Conservation (phyloP, 2,113 vertebrate species). For the Takifugu flavidus region DNA sequence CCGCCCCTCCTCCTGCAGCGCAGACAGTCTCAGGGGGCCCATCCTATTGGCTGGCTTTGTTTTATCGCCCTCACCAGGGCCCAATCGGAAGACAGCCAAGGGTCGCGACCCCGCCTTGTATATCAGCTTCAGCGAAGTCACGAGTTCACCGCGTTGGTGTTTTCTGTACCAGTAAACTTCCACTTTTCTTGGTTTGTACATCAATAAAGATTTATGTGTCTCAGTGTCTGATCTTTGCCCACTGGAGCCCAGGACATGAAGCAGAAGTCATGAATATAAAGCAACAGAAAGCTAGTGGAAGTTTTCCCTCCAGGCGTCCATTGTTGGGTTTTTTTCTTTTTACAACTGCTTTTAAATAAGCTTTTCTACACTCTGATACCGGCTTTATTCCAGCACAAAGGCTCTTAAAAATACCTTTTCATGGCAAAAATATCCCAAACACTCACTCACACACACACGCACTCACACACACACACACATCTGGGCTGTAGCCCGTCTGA, state of each 20-base stretch:
- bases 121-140: slow-evolving; percentile 21
- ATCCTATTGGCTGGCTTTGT: slow-evolving; percentile 74
- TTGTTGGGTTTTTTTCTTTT: neutral
- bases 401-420: slow-evolving; percentile 11
- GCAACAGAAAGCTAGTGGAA: neutral
- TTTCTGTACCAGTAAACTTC: slow-evolving; percentile 1
- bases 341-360: no score
- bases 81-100: slow-evolving; percentile 69
- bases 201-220: slow-evolving; percentile 35
- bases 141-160: neutral
- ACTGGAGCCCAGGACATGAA: neutral
- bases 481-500: slow-evolving; percentile 44
- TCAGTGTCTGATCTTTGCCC: neutral
- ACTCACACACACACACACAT: slow-evolving; percentile 3
- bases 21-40: slow-evolving; percentile 59
- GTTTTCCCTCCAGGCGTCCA: neutral
- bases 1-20: slow-evolving; percentile 7
- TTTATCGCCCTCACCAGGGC: slow-evolving; percentile 42
- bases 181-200: neutral
- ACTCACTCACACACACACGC: neutral
- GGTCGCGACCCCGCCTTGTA: slow-evolving; percentile 68
- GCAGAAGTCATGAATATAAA: slow-evolving; percentile 4
- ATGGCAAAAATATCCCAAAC: no score
- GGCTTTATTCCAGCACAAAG: neutral
- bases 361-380: neutral